These are phyloP conservation scores for Apis mellifera DNA, from an alignment of 1,140 invertebrate genomes.

Conservation along the genomic window Amel_HAv3.1 CM009939.2:6072001-6072500, in stretches of 20 bases:
- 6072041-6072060: constrained; percentile 73
- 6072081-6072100: constrained; percentile 78
- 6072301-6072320: constrained; percentile 24
- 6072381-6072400: constrained; percentile 78
- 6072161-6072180: constrained; percentile 46
- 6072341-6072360: constrained; percentile 26
- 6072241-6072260: neutral
- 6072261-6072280: neutral
- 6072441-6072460: constrained; percentile 51
- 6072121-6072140: constrained; percentile 64
- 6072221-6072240: constrained; percentile 3
- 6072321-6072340: neutral
- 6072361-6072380: constrained; percentile 46
- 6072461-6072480: constrained; percentile 49
- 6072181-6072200: constrained; percentile 51
- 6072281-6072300: constrained; percentile 13
- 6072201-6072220: constrained; percentile 34
- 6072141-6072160: constrained; percentile 59
- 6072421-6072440: constrained; percentile 42
- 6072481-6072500: neutral
- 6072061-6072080: constrained; percentile 66
- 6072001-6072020: constrained; percentile 17
- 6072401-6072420: constrained; percentile 80
- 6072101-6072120: constrained; percentile 76
- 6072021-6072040: constrained; percentile 60